Conservation (phyloP, 2,888 invertebrate genomes). For the Antheraea yamamai region DNA sequence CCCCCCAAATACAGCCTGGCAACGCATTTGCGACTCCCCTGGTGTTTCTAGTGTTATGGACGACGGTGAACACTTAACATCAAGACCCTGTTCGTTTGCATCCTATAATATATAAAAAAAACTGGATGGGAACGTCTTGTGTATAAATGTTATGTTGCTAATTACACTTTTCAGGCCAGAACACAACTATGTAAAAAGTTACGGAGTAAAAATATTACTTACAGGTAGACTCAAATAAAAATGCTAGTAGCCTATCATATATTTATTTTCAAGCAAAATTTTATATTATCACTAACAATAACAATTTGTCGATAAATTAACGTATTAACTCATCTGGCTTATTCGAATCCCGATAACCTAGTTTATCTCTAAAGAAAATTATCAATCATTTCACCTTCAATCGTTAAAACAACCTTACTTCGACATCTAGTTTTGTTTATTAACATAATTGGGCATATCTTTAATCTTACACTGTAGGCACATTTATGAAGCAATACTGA, state of each 20-base stretch:
- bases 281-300: neutral
- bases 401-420: constrained; percentile 5
- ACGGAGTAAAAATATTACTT: too few relatives aligned
- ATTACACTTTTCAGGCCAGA: too few relatives aligned
- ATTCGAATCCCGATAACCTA: constrained; percentile 14
- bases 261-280: neutral
- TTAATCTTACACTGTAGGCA: neutral
- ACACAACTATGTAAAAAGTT: too few relatives aligned
- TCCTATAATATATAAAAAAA: too few relatives aligned
- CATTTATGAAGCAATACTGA: neutral
- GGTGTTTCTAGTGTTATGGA: too few relatives aligned
- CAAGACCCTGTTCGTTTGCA: too few relatives aligned
- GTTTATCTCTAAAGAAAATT: constrained; percentile 13
- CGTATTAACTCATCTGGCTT: neutral
- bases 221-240: neutral
- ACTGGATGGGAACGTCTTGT: too few relatives aligned
- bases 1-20: too few relatives aligned
- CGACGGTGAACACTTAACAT: too few relatives aligned
- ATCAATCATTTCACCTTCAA: constrained; percentile 13
- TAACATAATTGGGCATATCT: neutral
- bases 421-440: neutral
- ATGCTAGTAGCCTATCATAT: neutral
- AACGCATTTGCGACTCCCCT: too few relatives aligned
- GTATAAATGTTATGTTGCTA: too few relatives aligned
- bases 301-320: neutral